phyloP scores from a whole-genome alignment of 2,113 vertebrate species.

The Myotis davidii region DNA sequence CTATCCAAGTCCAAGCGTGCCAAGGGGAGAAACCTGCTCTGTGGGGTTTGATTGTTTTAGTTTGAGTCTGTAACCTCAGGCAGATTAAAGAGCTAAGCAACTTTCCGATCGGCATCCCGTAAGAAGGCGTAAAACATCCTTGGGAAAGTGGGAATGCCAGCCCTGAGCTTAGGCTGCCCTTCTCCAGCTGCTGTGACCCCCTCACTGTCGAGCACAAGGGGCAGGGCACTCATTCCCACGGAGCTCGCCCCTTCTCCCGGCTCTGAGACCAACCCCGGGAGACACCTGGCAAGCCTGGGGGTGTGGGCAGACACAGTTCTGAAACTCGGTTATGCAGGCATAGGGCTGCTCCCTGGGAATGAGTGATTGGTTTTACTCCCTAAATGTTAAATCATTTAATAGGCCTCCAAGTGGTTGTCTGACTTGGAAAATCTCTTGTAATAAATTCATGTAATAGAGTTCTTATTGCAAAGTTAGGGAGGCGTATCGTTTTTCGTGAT shows the following conservation, averaged over 20 bases:
- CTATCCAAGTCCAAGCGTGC: not conserved
- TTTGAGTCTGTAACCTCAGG: not conserved
- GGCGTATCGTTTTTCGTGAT: not conserved
- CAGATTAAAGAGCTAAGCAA: not conserved
- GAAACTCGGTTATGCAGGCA: not conserved
- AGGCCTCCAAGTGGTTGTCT: not conserved
- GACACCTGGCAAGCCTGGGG: not conserved
- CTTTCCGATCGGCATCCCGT: not conserved
- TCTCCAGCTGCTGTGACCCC: not conserved
- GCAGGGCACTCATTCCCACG: not conserved
- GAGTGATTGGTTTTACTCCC: not conserved
- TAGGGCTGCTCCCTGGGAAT: not conserved
- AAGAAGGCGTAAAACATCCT: not conserved
- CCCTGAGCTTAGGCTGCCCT: not conserved
- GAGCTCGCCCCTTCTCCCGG: not conserved
- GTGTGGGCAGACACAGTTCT: not conserved
- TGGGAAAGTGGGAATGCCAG: not conserved
- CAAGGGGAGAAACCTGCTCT: not conserved
- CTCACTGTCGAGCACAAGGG: rapidly evolving
- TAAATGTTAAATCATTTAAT: conserved; percentile 23
- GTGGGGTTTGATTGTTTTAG: not conserved
- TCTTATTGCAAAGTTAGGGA: conserved; percentile 14
- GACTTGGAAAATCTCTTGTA: not conserved
- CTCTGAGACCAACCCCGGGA: rapidly evolving
- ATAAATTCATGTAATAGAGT: not conserved